Evolutionary conservation across 2,113 vertebrate species (phyloP).

Genomic region (Macrotus californicus): DNA sequence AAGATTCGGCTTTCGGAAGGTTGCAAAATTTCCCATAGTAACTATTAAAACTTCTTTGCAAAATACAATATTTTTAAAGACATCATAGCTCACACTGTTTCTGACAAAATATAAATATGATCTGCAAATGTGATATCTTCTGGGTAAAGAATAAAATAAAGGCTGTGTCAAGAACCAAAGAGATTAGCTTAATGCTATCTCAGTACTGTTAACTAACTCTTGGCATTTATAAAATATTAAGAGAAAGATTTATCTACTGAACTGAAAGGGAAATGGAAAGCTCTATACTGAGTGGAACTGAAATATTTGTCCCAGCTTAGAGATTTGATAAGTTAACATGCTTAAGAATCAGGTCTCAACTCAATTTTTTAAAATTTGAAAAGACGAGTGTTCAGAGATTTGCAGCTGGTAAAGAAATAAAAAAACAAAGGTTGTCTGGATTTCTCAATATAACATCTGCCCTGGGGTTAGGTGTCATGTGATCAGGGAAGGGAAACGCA

Average conservation of each 20-base stretch:
- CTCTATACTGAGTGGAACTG: neutral
- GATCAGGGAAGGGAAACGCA: neutral
- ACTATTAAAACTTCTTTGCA: constrained; percentile 36
- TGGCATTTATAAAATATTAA: constrained; percentile 73
- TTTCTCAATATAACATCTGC: neutral
- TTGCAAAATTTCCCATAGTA: constrained; percentile 30
- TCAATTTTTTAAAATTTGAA: neutral
- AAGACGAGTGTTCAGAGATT: neutral
- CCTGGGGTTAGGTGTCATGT: accelerated
- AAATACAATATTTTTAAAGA: neutral
- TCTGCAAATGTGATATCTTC: constrained; percentile 4
- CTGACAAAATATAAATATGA: constrained; percentile 45
- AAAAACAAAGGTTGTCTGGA: neutral
- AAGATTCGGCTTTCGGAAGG: constrained; percentile 32
- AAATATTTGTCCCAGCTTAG: constrained; percentile 39
- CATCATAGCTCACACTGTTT: neutral
- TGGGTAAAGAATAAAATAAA: neutral
- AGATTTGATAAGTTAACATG: constrained; percentile 16
- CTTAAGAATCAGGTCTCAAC: neutral
- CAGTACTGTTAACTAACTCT: constrained; percentile 55
- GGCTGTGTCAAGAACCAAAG: neutral
- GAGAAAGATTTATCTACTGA: constrained; percentile 59
- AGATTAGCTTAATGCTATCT: constrained; percentile 29
- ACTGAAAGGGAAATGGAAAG: constrained; percentile 63
- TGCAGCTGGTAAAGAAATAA: neutral